phyloP scores from a whole-genome alignment of 2,888 invertebrate species.

The Cantharis flavilabris region DNA sequence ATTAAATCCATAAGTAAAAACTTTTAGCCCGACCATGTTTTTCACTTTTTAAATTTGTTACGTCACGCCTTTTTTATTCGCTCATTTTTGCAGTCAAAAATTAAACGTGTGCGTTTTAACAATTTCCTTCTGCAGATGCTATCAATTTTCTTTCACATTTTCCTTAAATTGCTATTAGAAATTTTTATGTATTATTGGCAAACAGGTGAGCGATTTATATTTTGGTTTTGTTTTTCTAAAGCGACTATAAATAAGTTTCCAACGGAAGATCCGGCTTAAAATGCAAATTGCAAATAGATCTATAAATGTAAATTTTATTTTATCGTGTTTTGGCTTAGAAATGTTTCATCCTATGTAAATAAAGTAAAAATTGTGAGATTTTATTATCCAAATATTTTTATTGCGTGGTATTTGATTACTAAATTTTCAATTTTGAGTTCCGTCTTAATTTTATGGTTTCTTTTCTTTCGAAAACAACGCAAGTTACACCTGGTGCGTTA shows the following conservation, averaged over 20 bases:
- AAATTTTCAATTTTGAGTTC: background rate
- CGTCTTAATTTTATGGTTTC: background rate
- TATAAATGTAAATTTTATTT: constrained; percentile 1
- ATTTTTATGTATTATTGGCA: background rate
- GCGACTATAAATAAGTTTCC: background rate
- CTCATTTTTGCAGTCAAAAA: background rate
- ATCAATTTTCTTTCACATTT: background rate
- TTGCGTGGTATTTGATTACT: background rate
- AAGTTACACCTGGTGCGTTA: background rate
- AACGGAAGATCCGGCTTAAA: background rate
- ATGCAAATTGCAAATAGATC: constrained; percentile 1
- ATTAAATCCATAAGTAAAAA: background rate
- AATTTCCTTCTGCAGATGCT: background rate
- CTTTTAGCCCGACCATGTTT: background rate
- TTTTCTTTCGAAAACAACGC: background rate
- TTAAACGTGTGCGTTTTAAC: background rate
- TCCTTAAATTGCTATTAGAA: background rate
- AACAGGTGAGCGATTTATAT: background rate
- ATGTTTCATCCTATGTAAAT: constrained; percentile 1
- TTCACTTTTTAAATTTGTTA: background rate
- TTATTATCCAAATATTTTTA: background rate
- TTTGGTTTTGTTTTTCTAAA: constrained; percentile 1
- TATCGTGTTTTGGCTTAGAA: background rate
- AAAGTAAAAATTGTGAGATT: background rate
- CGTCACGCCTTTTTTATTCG: background rate